Evolutionary conservation across 2,113 vertebrate species (phyloP).

Genomic region (Silurus asotus): DNA sequence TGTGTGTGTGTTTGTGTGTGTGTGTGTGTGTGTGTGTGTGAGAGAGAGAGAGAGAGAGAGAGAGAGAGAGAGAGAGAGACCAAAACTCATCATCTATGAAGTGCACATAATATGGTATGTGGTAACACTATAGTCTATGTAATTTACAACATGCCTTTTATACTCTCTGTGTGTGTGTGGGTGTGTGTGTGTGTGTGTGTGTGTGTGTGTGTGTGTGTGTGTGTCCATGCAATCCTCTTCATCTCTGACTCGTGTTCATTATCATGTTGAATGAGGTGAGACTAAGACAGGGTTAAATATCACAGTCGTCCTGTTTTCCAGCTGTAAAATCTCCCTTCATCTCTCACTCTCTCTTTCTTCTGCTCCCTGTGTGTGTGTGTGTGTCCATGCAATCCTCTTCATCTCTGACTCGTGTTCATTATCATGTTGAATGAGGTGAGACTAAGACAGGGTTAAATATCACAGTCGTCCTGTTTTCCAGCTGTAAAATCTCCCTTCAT

Average conservation of each 20-base stretch:
- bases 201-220: conserved; percentile 44
- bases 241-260: conserved; percentile 62
- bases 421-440: conserved; percentile 72
- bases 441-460: conserved; percentile 61
- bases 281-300: conserved; percentile 61
- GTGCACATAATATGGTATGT: conserved; percentile 50
- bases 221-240: neutral
- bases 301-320: conserved; percentile 35
- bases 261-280: conserved; percentile 72
- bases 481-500: conserved; percentile 31
- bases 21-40: neutral
- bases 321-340: conserved; percentile 31
- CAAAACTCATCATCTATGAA: neutral
- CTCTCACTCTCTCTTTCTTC: conserved; percentile 37
- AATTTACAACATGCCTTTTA: conserved; percentile 57
- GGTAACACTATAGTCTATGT: conserved; percentile 65
- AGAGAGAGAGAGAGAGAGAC: neutral
- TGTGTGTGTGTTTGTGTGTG: neutral
- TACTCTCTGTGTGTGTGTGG: conserved; percentile 54
- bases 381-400: neutral
- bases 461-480: conserved; percentile 35
- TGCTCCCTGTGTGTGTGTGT: neutral
- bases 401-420: conserved; percentile 62
- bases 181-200: conserved; percentile 10
- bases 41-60: neutral